Base-by-base conservation (phyloP, 1,140 invertebrate species). In the Ostrea denselamellosa region DNA sequence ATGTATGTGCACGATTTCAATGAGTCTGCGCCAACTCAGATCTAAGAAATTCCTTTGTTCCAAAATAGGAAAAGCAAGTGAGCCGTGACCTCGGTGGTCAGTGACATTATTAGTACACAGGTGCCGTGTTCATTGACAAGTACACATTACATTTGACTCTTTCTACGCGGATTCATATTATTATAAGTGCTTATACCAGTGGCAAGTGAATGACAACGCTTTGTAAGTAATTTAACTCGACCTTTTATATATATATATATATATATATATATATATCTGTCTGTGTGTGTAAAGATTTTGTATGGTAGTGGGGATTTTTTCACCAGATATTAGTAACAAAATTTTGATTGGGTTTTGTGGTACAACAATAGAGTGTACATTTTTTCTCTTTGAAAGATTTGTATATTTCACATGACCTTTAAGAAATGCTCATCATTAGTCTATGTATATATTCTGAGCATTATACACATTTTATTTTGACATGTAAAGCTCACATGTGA, bases 21-120 rank as follows among this genome's bases (percentile, higher is more conserved):
- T 86, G 88, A 87, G 89, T 81, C 89, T 89, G 89, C 89, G 89
- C 89, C 85, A 83, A 87, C 65, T 68, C 85, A 77, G 54, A 83
- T 83, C 83, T 82, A 84, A 86, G 82, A 90, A 90, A 90, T 90
- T 90, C 89, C 89, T 90, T 90, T 90, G 89, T 90, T 88, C 89
- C 89, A 87, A 88, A 90, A 90, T 90, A 90, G 89, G 89, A 86
- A 90, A 90, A 83, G 87, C 86, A 68, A 83, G 82, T 89, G 88
- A 89, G 62, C 52, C 88, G 88, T 89, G 85, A 81, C 86, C 68
- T 77, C 68, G 28, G 25, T 77, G 68, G 68, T 77, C 68, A 77
- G 68, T 77, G 68, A 77, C 68, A 77, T 77, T 22, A 77, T 77
- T 77, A 77, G 68, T 77, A 77, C 68, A 77, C 68, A 77, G 68